These are phyloP conservation scores for Drosophila histrio DNA, from an alignment of 2,888 invertebrate species.

Conservation along the genomic window DNA sequence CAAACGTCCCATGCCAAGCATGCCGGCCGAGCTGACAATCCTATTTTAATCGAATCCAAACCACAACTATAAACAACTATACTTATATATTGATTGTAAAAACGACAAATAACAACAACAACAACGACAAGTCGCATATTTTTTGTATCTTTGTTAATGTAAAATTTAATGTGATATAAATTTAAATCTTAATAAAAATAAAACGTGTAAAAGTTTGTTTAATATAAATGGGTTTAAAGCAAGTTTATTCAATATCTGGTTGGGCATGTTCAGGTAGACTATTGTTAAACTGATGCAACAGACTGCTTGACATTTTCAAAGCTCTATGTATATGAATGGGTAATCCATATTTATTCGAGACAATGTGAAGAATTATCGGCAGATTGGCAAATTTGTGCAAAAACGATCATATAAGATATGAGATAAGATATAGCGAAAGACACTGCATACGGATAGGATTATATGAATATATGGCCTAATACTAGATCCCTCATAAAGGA, in stretches of 20 bases:
- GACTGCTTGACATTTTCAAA: too few relatives aligned
- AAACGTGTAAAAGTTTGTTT: constrained; percentile 16
- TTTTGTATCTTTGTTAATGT: constrained; percentile 76
- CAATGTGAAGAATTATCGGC: background rate
- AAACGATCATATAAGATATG: too few relatives aligned
- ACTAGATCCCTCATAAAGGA: too few relatives aligned
- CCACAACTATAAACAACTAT: background rate
- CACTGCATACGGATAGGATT: background rate
- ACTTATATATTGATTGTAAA: constrained; percentile 35
- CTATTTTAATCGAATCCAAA: constrained; percentile 20
- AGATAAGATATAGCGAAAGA: too few relatives aligned
- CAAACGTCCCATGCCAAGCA: constrained; percentile 43
- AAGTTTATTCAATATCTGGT: background rate
- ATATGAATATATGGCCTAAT: too few relatives aligned
- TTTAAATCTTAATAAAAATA: constrained; percentile 66
- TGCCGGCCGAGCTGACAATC: constrained; percentile 9
- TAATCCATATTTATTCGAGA: background rate
- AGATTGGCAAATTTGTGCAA: too few relatives aligned
- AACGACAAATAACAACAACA: constrained; percentile 39
- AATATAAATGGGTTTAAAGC: background rate
- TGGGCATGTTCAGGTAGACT: background rate
- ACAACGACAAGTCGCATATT: constrained; percentile 58
- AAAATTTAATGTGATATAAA: constrained; percentile 81
- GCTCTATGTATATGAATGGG: background rate
- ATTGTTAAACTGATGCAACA: background rate